Evolutionary conservation across 2,888 invertebrate species (phyloP).

Genomic region (Mantis religiosa): DNA sequence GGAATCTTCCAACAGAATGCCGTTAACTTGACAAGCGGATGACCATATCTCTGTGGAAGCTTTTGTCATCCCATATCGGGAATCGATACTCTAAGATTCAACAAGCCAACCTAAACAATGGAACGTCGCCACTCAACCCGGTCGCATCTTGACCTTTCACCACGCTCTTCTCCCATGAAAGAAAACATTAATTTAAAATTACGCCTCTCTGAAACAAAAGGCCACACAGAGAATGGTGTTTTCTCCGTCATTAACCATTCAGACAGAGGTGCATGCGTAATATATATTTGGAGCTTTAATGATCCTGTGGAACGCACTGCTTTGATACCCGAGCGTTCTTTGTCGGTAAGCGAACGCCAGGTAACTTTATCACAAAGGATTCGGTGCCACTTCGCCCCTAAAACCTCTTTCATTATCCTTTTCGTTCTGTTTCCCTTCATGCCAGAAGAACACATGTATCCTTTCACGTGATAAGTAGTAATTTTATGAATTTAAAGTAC

Average conservation of each 20-base stretch:
- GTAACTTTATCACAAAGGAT: not conserved
- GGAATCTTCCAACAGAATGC: not conserved
- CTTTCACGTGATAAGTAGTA: no score
- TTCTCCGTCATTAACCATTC: not conserved
- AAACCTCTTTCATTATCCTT: not conserved
- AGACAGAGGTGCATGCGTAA: not conserved
- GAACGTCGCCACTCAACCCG: not conserved
- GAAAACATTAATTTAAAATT: not conserved
- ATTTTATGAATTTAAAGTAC: no score
- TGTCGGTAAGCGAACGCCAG: not conserved
- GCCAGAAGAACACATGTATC: no score
- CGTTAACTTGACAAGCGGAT: not conserved
- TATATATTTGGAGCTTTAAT: not conserved
- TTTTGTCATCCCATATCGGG: not conserved
- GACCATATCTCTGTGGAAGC: not conserved
- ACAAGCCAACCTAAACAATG: not conserved
- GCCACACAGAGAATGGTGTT: not conserved
- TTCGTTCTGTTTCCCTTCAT: not conserved
- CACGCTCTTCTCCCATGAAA: not conserved
- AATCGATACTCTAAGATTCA: slow-evolving; percentile 1
- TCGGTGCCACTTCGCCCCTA: not conserved
- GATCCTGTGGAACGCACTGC: not conserved
- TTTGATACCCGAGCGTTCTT: not conserved
- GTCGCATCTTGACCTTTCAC: not conserved
- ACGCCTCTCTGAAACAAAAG: not conserved